These are phyloP conservation scores for Oncorhynchus gorbuscha DNA, from an alignment of 2,113 vertebrate species.

Conservation along the genomic window DNA sequence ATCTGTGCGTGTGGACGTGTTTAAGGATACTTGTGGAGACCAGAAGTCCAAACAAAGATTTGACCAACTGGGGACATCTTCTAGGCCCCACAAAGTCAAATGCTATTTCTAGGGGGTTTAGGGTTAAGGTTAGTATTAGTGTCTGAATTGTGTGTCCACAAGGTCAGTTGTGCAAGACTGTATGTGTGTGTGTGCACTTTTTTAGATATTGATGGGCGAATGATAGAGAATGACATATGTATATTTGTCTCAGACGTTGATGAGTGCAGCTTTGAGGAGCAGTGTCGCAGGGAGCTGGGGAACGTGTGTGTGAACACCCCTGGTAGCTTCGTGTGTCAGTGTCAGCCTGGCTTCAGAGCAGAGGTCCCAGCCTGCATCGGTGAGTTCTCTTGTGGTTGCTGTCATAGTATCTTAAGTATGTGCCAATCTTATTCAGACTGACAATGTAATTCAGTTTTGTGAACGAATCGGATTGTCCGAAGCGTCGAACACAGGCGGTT, in stretches of 20 bases:
- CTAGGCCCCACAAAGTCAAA: no score
- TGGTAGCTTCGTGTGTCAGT: constrained; percentile 75
- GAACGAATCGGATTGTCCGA: no score
- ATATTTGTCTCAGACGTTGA: constrained; percentile 69
- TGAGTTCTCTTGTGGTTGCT: constrained; percentile 42
- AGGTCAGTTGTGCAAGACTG: no score
- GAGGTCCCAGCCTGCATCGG: constrained; percentile 64
- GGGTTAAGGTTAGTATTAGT: no score
- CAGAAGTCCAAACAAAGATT: no score
- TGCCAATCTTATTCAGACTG: no score
- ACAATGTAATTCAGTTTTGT: not conserved
- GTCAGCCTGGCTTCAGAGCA: constrained; percentile 71
- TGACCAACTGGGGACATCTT: no score
- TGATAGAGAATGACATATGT: not conserved
- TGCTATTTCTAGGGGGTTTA: no score
- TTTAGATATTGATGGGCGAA: not conserved
- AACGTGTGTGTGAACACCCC: constrained; percentile 77
- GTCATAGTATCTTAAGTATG: not conserved
- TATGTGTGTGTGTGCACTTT: not conserved
- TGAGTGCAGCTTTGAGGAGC: constrained; percentile 76
- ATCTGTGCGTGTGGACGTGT: not conserved
- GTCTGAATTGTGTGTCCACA: no score
- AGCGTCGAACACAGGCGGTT: no score
- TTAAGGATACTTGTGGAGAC: no score
- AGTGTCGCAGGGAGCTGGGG: constrained; percentile 71